Percentiles rank a stretch among this genome's conserved stretches.
These are phyloP conservation scores for Gymnogyps californianus DNA, from an alignment of 2,113 vertebrate species.

Conservation along the genomic window DNA sequence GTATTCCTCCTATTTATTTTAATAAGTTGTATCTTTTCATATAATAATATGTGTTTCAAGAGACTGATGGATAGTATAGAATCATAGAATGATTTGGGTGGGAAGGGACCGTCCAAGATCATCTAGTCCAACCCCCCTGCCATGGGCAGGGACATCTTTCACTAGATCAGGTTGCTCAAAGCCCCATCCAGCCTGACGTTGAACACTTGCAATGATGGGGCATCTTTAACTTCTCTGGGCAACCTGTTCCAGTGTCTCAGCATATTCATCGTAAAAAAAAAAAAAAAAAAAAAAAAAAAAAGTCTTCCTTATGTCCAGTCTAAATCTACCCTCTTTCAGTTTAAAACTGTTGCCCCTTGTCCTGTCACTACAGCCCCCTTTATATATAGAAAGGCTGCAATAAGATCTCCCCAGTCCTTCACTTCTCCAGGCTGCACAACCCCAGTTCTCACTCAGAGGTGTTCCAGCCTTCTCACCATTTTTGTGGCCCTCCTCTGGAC, in stretches of 20 bases:
- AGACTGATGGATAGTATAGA: neutral
- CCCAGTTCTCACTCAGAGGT: neutral
- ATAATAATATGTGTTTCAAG: neutral
- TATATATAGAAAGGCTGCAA: neutral
- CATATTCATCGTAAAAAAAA: too few relatives aligned
- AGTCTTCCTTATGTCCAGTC: too few relatives aligned
- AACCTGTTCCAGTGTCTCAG: neutral
- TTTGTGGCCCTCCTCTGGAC: neutral
- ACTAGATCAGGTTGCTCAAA: neutral
- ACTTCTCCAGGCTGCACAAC: neutral
- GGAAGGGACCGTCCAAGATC: neutral
- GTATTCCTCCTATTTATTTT: neutral
- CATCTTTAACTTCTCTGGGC: neutral
- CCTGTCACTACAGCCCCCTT: neutral
- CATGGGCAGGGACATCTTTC: neutral
- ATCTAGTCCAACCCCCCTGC: neutral
- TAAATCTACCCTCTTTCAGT: neutral
- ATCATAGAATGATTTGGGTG: neutral
- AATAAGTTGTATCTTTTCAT: neutral
- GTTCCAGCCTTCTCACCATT: neutral
- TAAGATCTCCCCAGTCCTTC: neutral
- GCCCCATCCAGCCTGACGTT: neutral
- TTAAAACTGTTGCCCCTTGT: rapidly evolving
- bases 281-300: too few relatives aligned
- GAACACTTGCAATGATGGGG: neutral